Evolutionary conservation across 30 jellyfish, hydroid and myxozoan genomes (phyloP), one percentile per base, ranked within the genome.

Genomic region (Aurelia sp.): DNA sequence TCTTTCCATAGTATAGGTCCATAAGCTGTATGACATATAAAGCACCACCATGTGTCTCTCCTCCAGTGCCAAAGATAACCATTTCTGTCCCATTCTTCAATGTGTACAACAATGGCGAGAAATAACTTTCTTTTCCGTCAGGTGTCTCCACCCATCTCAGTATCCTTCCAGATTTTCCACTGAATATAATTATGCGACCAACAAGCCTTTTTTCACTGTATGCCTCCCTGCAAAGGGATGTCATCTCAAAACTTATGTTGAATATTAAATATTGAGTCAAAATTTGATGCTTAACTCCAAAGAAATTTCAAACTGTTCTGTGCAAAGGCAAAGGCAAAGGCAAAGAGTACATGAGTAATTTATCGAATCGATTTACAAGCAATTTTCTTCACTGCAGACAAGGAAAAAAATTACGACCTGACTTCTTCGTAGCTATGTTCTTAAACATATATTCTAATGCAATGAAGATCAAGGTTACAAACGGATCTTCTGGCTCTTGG

Each of bases 31-130:
- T 81, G 63, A 88, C 98, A 64, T 27, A 93, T 24, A 93, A 65
- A 27, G 91, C 68, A 18, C 98, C 98, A 22, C 86, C 88, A 73
- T 93, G 97, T 8, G 94, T 93, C 81, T 93, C 98, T 12, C 98
- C 96, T 5, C 98, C 98, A 3, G 96, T 93, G 11, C 98, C 98
- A 89, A 74, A 87, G 0, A 93, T 78, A 19, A 93, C 96, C 35
- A 78, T 57, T 20, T 86, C 90, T 20, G 92, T 78, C 18, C 97
- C 98, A 62, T 87, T 87, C 76, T 82, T 88, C 84, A 84, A 35
- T 5, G 93, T 81, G 83, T 93, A 93, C 13, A 93, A 48, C n/a
- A 93, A 22, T 41, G 98, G 98, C 22, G 98, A 93, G 73, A 88
- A 93, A 64, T 93, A 87, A 59, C 96, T 84, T 72, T 93, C 98